Conservation (phyloP, 2,113 vertebrate genomes). For the Dissostichus mawsoni region DNA sequence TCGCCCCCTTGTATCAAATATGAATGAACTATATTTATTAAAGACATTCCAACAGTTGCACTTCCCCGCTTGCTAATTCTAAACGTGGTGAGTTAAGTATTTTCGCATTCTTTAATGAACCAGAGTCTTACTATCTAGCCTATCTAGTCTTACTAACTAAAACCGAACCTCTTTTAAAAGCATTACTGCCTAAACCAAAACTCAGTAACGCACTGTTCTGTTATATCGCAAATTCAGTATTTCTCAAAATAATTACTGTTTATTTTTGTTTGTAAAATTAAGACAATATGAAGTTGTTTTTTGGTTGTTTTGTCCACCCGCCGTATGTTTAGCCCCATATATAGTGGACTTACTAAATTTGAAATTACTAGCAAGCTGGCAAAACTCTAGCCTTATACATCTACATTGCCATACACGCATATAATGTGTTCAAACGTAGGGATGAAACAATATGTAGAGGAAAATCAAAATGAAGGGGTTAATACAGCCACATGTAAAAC, state of each 20-base stretch:
- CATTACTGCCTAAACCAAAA: too few species aligned
- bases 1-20: not conserved
- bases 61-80: not conserved
- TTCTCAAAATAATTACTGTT: too few species aligned
- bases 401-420: not conserved
- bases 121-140: not conserved
- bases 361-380: not conserved
- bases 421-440: not conserved
- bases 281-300: not conserved
- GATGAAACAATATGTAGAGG: conserved; percentile 1
- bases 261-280: too few species aligned
- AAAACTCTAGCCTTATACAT: not conserved
- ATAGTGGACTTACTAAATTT: not conserved
- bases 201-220: too few species aligned
- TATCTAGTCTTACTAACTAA: not conserved
- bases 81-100: conserved; percentile 12
- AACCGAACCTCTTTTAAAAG: not conserved
- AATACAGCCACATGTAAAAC: not conserved
- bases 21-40: not conserved
- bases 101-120: conserved; percentile 7
- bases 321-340: not conserved
- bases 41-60: not conserved
- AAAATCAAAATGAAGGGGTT: not conserved
- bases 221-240: too few species aligned
- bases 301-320: not conserved